phyloP scores from a whole-genome alignment of 2,888 invertebrate genomes.

The Pammene aurita region DNA sequence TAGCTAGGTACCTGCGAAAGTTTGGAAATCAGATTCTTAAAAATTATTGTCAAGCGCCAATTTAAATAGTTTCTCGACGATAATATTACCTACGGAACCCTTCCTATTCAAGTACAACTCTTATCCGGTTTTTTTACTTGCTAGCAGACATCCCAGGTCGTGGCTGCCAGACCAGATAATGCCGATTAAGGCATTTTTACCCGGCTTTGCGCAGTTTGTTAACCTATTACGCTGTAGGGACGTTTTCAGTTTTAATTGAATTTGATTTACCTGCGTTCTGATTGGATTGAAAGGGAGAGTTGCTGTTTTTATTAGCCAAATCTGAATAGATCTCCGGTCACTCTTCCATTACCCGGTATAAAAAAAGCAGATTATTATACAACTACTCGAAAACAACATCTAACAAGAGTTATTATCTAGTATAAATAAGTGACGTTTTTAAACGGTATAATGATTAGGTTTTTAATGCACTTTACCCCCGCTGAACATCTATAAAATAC shows the following conservation, averaged over 20 bases:
- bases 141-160: slow-evolving; percentile 39
- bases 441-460: too few species aligned
- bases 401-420: neutral
- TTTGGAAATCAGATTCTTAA: too few species aligned
- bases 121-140: slow-evolving; percentile 11
- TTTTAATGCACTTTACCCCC: too few species aligned
- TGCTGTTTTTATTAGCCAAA: slow-evolving; percentile 5
- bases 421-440: neutral
- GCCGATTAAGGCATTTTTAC: slow-evolving; percentile 59
- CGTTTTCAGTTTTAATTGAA: slow-evolving; percentile 59
- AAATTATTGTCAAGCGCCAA: too few species aligned
- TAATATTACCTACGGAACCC: too few species aligned
- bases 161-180: slow-evolving; percentile 68
- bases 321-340: neutral
- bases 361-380: neutral
- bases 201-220: slow-evolving; percentile 60
- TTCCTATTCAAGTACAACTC: too few species aligned
- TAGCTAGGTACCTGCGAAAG: too few species aligned
- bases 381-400: too few species aligned
- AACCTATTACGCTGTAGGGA: slow-evolving; percentile 56
- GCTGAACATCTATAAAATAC: too few species aligned
- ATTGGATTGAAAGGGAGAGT: slow-evolving; percentile 23
- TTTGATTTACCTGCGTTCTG: slow-evolving; percentile 48
- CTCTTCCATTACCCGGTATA: neutral
- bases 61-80: too few species aligned